phyloP scores from a whole-genome alignment of 92 coral and sea anemone genomes.

The Zoanthus sansibaricus region DNA sequence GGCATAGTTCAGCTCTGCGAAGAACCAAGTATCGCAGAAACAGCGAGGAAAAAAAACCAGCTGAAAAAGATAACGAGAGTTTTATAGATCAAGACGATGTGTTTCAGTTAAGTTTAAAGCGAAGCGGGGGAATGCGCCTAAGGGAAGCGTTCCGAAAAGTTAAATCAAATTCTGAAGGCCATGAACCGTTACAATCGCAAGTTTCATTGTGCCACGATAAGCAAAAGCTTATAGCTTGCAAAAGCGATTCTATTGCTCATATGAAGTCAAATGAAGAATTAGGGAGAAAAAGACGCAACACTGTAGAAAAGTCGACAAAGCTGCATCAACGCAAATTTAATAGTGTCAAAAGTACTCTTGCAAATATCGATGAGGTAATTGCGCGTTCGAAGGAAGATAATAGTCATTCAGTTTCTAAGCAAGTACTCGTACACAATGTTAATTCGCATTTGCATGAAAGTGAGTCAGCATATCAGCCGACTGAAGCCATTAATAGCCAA shows the following conservation, averaged over 20 bases:
- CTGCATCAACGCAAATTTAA: not conserved
- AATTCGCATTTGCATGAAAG: conserved; percentile 3
- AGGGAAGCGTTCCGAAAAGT: conserved; percentile 3
- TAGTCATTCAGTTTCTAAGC: not conserved
- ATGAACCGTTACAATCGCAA: not conserved
- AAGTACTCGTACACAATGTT: not conserved
- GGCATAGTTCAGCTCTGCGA: not conserved
- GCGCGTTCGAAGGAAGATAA: not conserved
- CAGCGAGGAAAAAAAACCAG: not conserved
- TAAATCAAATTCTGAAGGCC: not conserved
- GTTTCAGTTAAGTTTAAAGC: conserved; percentile 10
- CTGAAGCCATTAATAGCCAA: not conserved
- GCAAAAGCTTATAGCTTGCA: conserved; percentile 11
- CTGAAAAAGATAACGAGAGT: conserved; percentile 22
- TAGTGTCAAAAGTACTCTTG: not conserved
- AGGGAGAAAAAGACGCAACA: not conserved
- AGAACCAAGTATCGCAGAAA: conserved; percentile 2
- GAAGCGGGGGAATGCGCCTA: conserved; percentile 31
- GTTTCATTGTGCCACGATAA: not conserved
- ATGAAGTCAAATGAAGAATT: not conserved
- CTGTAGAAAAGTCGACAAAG: not conserved
- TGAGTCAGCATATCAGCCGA: not conserved
- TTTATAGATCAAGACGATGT: not conserved
- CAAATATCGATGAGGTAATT: not conserved
- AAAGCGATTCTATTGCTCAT: not conserved